Evolutionary conservation across 2,888 invertebrate species (phyloP).

Genomic region (Boloria selene): DNA sequence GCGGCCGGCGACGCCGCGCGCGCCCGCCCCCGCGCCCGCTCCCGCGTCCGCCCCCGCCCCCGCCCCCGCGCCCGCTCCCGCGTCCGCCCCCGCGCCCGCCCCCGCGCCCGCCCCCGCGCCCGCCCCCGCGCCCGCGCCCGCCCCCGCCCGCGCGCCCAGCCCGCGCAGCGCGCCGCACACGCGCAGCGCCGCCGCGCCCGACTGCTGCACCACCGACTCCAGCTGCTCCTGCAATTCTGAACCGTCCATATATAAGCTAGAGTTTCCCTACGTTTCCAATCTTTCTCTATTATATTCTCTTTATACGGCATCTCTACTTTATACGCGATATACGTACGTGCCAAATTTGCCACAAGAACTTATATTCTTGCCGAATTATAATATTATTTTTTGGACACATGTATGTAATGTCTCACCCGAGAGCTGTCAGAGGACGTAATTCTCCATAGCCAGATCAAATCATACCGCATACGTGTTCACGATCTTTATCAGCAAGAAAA

Average conservation of each 20-base stretch:
- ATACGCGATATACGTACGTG: no score
- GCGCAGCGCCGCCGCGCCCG: conserved; percentile 77
- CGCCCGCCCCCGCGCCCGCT: conserved; percentile 53
- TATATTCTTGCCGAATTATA: no score
- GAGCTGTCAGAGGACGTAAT: no score
- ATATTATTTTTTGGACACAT: no score
- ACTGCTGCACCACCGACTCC: conserved; percentile 79
- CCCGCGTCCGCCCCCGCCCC: conserved; percentile 68
- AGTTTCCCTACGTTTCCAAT: background rate
- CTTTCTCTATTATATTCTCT: no score
- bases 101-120: conserved; percentile 63
- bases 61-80: conserved; percentile 81
- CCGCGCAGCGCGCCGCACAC: conserved; percentile 80
- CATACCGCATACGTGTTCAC: no score
- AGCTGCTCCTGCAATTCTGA: conserved; percentile 84
- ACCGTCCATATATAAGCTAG: background rate
- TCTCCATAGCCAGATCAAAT: no score
- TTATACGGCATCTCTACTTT: no score
- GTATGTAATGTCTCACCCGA: no score
- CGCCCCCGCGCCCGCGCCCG: conserved; percentile 60
- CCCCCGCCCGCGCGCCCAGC: conserved; percentile 58
- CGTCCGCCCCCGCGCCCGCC: conserved; percentile 77
- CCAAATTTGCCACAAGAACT: no score
- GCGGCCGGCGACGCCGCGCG: conserved; percentile 67
- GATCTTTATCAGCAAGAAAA: no score